These are phyloP conservation scores for Drosophila subsilvestris DNA, from an alignment of 2,888 invertebrate genomes.

Conservation along the genomic window DNA sequence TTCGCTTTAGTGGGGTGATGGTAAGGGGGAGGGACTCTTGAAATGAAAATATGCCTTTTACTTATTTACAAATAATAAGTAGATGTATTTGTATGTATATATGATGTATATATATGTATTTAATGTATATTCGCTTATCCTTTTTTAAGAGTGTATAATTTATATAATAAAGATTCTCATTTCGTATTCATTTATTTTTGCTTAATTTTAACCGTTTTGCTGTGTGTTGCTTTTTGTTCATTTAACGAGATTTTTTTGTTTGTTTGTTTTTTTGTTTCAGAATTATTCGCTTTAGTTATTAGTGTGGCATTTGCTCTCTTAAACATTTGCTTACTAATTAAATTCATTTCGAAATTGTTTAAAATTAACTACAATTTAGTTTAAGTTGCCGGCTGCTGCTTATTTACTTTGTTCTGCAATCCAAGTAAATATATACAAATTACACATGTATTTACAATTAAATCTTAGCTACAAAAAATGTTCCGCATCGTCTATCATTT, in stretches of 20 bases:
- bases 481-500: conserved; percentile 26
- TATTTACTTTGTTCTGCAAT: conserved; percentile 75
- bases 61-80: conserved; percentile 80
- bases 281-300: conserved; percentile 52
- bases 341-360: conserved; percentile 73
- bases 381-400: conserved; percentile 52
- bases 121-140: conserved; percentile 51
- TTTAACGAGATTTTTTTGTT: conserved; percentile 56
- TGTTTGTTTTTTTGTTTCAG: conserved; percentile 25
- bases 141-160: conserved; percentile 55
- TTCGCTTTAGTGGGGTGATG: conserved; percentile 23
- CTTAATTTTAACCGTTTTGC: conserved; percentile 25
- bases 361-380: conserved; percentile 75
- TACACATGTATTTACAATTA: conserved; percentile 77
- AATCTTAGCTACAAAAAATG: conserved; percentile 68
- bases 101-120: conserved; percentile 51
- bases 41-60: conserved; percentile 70
- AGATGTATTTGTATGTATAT: conserved; percentile 61
- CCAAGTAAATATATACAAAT: conserved; percentile 77
- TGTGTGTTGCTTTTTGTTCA: conserved; percentile 35
- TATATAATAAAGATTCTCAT: conserved; percentile 68
- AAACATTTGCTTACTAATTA: conserved; percentile 67
- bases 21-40: conserved; percentile 25
- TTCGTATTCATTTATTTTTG: conserved; percentile 33
- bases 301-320: conserved; percentile 68